A percentile compares a stretch with the other conserved stretches of the same genome.
Evolutionary conservation across 2,797 vertebrate species (phyloP).

Genomic region (Agapornis canus): DNA sequence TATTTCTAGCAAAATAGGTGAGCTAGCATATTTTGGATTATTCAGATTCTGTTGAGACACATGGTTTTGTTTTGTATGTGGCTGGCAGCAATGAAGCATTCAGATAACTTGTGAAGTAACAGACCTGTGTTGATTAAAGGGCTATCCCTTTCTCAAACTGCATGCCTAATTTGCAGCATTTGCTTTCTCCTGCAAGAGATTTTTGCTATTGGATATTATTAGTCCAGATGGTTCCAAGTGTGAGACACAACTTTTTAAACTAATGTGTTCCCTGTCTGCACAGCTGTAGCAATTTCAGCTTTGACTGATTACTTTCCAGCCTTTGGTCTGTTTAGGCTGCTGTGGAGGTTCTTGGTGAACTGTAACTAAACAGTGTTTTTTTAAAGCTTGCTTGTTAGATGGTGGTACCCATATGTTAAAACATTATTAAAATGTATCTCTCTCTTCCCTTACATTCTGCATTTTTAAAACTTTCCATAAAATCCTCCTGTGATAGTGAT

Average conservation of each 20-base stretch:
- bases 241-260: background rate
- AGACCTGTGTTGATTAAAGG: background rate
- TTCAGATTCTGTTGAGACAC: background rate
- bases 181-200: background rate
- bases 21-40: background rate
- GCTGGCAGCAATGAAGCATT: background rate
- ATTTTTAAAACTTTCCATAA: background rate
- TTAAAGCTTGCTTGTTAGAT: background rate
- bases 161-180: background rate
- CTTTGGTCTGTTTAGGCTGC: background rate
- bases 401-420: background rate
- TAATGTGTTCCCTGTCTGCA: rapidly evolving
- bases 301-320: background rate
- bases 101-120: background rate
- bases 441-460: background rate
- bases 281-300: background rate
- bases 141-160: background rate
- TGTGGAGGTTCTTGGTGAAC: background rate
- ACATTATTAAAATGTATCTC: background rate
- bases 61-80: background rate
- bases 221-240: background rate
- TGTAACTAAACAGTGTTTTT: background rate
- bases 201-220: background rate
- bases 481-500: background rate
- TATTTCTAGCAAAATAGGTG: background rate